Conservation (phyloP, 2,113 vertebrate genomes). For the Meriones unguiculatus region DNA sequence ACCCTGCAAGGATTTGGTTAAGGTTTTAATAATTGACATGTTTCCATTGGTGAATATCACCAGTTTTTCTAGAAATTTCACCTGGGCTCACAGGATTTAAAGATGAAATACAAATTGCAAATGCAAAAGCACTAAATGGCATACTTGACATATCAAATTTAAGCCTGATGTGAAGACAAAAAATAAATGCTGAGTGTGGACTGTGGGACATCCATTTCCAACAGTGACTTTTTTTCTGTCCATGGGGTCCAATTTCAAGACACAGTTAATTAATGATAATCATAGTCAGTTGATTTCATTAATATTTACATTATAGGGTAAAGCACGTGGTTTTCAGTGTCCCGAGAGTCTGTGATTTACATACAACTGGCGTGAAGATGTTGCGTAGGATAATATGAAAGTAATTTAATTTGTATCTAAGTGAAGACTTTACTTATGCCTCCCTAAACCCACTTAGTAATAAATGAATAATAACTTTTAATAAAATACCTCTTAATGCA, state of each 20-base stretch:
- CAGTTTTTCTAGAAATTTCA: conserved; percentile 50
- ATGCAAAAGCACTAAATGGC: background rate
- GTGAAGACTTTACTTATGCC: conserved; percentile 59
- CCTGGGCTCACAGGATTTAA: conserved; percentile 67
- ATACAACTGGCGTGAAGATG: conserved; percentile 76
- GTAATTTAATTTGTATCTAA: conserved; percentile 78
- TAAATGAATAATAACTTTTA: conserved; percentile 82
- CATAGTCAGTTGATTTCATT: conserved; percentile 88
- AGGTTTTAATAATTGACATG: conserved; percentile 73
- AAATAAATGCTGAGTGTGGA: conserved; percentile 80
- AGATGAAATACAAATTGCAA: conserved; percentile 78
- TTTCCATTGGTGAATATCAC: conserved; percentile 67
- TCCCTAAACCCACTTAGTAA: conserved; percentile 75
- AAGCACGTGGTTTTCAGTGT: conserved; percentile 79
- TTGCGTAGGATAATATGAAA: conserved; percentile 84
- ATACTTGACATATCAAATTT: conserved; percentile 83
- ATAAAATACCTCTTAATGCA: conserved; percentile 67
- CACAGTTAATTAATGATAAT: conserved; percentile 85
- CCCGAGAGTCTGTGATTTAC: conserved; percentile 84
- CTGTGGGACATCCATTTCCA: conserved; percentile 82
- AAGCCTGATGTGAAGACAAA: conserved; percentile 81
- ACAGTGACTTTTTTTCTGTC: conserved; percentile 83
- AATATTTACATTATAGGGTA: conserved; percentile 86
- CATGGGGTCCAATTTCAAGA: conserved; percentile 81
- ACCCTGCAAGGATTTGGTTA: conserved; percentile 60